phyloP scores from a whole-genome alignment of 2,797 vertebrate species.

The Urophycis tenuis region DNA sequence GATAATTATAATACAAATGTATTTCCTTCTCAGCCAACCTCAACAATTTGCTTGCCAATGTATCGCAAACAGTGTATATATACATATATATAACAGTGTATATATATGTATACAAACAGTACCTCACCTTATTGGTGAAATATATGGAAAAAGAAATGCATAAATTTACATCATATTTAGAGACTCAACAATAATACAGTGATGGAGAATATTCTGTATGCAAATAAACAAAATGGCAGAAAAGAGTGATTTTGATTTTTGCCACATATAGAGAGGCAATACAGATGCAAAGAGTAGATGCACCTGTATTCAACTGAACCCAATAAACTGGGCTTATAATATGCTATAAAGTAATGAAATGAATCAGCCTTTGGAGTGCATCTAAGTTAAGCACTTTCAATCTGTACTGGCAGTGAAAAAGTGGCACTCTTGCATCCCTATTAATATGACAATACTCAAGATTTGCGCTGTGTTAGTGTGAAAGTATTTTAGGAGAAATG shows the following conservation, averaged over 20 bases:
- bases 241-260: background rate
- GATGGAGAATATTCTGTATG: background rate
- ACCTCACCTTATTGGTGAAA: background rate
- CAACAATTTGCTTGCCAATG: too few species aligned
- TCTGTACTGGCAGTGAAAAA: background rate
- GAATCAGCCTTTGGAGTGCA: background rate
- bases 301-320: background rate
- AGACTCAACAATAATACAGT: background rate
- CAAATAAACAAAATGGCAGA: background rate
- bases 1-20: slow-evolving; percentile 17
- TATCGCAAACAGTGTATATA: too few species aligned
- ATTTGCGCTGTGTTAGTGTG: background rate
- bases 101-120: too few species aligned
- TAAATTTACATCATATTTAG: background rate
- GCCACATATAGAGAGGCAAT: background rate
- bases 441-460: background rate
- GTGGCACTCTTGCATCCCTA: background rate
- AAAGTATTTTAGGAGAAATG: background rate
- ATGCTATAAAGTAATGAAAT: background rate
- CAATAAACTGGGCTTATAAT: background rate
- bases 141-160: background rate
- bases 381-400: background rate
- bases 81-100: too few species aligned
- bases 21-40: background rate
- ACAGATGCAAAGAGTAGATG: background rate